Evolutionary conservation across 2,797 vertebrate genomes (phyloP).

Genomic region (Eurystomus glaucurus): DNA sequence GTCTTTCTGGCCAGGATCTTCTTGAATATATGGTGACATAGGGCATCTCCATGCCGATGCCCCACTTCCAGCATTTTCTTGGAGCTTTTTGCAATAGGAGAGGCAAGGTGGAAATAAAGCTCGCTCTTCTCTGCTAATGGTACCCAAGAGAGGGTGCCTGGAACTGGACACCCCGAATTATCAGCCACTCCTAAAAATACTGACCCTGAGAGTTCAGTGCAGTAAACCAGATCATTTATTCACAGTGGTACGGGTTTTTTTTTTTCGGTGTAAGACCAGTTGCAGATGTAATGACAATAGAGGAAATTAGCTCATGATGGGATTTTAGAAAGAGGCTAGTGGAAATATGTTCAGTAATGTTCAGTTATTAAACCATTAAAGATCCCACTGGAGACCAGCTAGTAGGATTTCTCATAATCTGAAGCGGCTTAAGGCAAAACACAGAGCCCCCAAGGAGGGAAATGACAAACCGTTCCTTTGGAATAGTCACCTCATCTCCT

Average conservation of each 20-base stretch:
- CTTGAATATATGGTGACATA: not conserved
- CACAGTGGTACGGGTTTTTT: not conserved
- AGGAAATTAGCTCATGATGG: conserved; percentile 76
- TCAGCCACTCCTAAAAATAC: not conserved
- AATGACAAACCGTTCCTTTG: conserved; percentile 49
- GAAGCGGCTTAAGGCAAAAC: conserved; percentile 43
- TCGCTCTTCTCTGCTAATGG: not conserved
- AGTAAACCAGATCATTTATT: conserved; percentile 29
- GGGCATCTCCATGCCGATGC: not conserved
- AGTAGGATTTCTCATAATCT: conserved; percentile 62
- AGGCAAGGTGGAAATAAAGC: not conserved
- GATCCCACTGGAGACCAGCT: conserved; percentile 56
- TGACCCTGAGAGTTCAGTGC: not conserved
- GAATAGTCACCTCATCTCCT: conserved; percentile 36
- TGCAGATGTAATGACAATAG: conserved; percentile 75
- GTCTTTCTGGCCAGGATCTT: not conserved
- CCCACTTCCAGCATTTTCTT: not conserved
- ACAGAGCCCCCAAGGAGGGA: conserved; percentile 49
- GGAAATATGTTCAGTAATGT: conserved; percentile 71
- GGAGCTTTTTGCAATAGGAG: not conserved
- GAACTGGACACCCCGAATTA: not conserved
- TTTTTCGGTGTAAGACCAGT: conserved; percentile 56
- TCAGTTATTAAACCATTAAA: conserved; percentile 71
- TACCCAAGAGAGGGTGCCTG: not conserved
- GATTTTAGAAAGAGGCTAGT: conserved; percentile 63